These are phyloP conservation scores for Venustaconcha ellipsiformis DNA, from an alignment of 1,140 invertebrate genomes.

Conservation along the genomic window DNA sequence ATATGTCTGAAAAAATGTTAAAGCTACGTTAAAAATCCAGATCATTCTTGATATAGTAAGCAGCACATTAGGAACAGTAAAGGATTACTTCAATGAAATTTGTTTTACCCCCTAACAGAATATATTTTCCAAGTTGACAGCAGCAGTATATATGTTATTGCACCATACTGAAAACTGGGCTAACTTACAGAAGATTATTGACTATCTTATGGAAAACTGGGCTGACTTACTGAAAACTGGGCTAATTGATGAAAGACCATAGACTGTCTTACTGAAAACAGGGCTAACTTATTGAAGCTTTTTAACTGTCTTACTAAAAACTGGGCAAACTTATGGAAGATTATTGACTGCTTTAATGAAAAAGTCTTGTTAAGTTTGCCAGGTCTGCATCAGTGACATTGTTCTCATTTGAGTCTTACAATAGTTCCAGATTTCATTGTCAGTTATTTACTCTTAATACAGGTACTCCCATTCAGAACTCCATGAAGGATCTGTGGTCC, in stretches of 20 bases:
- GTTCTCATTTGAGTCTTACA: not conserved
- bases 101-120: too few species aligned
- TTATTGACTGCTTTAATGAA: too few species aligned
- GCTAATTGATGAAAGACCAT: not conserved
- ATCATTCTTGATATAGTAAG: too few species aligned
- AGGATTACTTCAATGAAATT: too few species aligned
- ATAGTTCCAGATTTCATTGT: not conserved
- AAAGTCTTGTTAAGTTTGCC: too few species aligned
- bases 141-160: not conserved
- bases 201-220: too few species aligned
- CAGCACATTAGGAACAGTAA: too few species aligned
- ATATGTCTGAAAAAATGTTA: too few species aligned
- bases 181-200: not conserved
- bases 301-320: not conserved
- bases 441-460: constrained; percentile 8
- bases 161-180: not conserved
- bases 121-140: not conserved
- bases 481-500: constrained; percentile 87
- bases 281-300: not conserved
- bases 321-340: not conserved
- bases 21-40: too few species aligned
- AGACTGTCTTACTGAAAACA: not conserved
- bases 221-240: not conserved
- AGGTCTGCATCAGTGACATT: not conserved
- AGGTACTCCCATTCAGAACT: constrained; percentile 95